These are phyloP conservation scores for Dione vanillae DNA, from an alignment of 2,888 invertebrate species.

Conservation along the genomic window DNA sequence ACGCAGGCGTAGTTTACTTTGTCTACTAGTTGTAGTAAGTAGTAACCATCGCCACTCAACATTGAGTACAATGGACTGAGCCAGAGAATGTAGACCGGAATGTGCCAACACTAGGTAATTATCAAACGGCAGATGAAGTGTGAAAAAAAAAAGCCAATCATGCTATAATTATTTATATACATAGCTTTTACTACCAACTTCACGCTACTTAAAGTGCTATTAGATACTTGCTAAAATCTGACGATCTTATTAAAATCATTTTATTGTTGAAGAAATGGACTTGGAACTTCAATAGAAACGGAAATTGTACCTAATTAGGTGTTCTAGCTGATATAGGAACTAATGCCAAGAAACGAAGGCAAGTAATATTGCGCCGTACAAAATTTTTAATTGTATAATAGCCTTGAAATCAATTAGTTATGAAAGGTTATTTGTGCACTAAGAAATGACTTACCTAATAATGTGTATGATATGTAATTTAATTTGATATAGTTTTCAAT, in stretches of 20 bases:
- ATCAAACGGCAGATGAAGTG: no score
- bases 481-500: not conserved
- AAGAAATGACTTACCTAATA: not conserved
- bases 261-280: not conserved
- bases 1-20: no score
- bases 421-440: slow-evolving; percentile 6
- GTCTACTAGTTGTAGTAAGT: no score
- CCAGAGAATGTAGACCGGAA: no score
- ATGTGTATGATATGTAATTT: not conserved
- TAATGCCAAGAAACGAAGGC: not conserved
- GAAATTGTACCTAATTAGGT: not conserved
- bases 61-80: no score
- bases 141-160: no score
- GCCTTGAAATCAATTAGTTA: slow-evolving; percentile 6
- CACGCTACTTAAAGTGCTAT: not conserved
- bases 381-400: slow-evolving; percentile 10
- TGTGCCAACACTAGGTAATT: no score
- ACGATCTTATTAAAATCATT: not conserved
- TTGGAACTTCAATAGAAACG: slow-evolving; percentile 4
- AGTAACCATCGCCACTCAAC: no score
- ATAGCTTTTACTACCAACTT: no score
- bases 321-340: not conserved
- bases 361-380: not conserved
- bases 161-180: no score
- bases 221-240: no score